Percentiles rank a stretch among this genome's conserved stretches.
phyloP scores from a whole-genome alignment of 1,140 invertebrate species.

The Neodiprion virginianus region DNA sequence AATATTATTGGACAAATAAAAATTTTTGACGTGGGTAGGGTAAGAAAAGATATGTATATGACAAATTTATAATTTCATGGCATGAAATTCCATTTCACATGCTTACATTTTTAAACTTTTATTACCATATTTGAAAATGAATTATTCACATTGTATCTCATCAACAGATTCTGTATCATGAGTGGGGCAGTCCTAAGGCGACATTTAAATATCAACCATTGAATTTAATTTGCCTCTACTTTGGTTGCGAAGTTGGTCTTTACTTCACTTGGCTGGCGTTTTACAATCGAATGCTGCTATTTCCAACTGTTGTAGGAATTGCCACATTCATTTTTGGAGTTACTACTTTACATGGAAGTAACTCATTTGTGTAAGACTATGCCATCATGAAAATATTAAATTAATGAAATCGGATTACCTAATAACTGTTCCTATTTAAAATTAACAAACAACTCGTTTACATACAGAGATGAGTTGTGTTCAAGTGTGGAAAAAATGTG shows the following conservation, averaged over 20 bases:
- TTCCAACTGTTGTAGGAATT: slow-evolving; percentile 62
- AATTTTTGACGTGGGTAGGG: too few species aligned
- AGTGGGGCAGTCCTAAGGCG: slow-evolving; percentile 57
- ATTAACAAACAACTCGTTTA: not conserved
- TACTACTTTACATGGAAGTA: slow-evolving; percentile 24
- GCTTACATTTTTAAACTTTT: not conserved
- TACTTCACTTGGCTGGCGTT: slow-evolving; percentile 63
- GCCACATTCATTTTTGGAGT: slow-evolving; percentile 46
- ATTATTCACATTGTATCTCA: slow-evolving; percentile 10
- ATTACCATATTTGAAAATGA: slow-evolving; percentile 13
- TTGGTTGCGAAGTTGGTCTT: slow-evolving; percentile 52
- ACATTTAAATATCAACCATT: slow-evolving; percentile 59
- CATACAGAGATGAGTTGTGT: not conserved
- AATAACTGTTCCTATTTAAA: not conserved
- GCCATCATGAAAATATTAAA: too few species aligned
- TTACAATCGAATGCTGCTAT: slow-evolving; percentile 64
- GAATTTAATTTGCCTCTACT: slow-evolving; percentile 47
- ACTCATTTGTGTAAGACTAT: slow-evolving; percentile 2
- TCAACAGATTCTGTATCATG: slow-evolving; percentile 20
- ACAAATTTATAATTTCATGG: slow-evolving; percentile 6
- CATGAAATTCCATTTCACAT: slow-evolving; percentile 6
- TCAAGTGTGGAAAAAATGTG: slow-evolving; percentile 1
- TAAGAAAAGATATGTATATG: too few species aligned
- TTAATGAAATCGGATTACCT: too few species aligned
- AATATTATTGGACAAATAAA: too few species aligned